A percentile compares a stretch with the other conserved stretches of the same genome.
These are phyloP conservation scores for Tor tambroides DNA, from an alignment of 2,113 vertebrate genomes.

Conservation along the genomic window DNA sequence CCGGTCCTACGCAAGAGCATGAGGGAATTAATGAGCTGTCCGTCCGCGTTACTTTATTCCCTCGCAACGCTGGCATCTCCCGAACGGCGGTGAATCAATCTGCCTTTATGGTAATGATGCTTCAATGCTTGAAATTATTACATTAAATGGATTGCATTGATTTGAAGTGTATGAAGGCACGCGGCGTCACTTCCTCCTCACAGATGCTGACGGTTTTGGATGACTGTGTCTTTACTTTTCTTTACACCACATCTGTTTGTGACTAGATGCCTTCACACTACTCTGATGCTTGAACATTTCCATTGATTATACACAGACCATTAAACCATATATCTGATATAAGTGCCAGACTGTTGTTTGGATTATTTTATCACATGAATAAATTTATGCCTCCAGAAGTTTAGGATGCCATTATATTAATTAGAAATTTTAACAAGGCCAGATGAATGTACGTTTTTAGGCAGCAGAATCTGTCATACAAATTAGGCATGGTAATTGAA, in stretches of 20 bases:
- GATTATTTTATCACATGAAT: constrained; percentile 13
- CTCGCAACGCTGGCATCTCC: constrained; percentile 65
- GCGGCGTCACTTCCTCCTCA: background rate
- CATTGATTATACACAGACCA: constrained; percentile 32
- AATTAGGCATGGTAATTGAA: background rate
- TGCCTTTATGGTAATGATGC: constrained; percentile 73
- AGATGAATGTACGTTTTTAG: background rate
- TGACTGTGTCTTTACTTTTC: constrained; percentile 24
- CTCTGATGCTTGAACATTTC: constrained; percentile 16
- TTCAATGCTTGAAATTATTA: constrained; percentile 67
- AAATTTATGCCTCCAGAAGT: background rate
- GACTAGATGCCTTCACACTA: constrained; percentile 4
- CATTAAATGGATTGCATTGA: constrained; percentile 69
- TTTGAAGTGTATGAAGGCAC: constrained; percentile 57
- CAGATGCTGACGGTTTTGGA: constrained; percentile 40
- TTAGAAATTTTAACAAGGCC: background rate
- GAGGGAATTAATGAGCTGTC: constrained; percentile 76
- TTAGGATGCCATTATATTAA: background rate
- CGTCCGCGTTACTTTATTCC: constrained; percentile 73
- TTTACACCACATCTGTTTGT: constrained; percentile 47
- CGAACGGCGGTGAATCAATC: constrained; percentile 74
- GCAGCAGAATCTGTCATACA: background rate
- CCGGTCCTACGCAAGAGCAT: constrained; percentile 45
- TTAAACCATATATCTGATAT: constrained; percentile 38
- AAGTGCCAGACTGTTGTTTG: constrained; percentile 17